phyloP scores from a whole-genome alignment of 2,797 vertebrate genomes.

The Pipistrellus pygmaeus region DNA sequence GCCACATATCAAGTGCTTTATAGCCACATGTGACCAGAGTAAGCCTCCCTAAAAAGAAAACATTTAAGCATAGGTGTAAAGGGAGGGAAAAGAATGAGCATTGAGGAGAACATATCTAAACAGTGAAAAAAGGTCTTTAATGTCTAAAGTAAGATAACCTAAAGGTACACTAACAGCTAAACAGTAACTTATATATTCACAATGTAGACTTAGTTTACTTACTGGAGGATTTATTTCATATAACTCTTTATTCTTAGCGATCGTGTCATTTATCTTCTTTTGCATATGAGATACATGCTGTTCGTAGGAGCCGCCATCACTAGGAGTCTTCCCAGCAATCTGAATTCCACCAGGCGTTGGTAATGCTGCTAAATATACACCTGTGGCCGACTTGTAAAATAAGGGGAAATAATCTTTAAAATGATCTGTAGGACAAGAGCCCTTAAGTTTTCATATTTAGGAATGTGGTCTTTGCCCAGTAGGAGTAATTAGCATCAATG shows the following conservation, averaged over 20 bases:
- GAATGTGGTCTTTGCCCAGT: not conserved
- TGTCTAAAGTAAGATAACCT: not conserved
- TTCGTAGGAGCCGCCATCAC: constrained; percentile 94
- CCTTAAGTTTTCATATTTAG: not conserved
- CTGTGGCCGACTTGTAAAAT: constrained; percentile 94
- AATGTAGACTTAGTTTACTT: constrained; percentile 82
- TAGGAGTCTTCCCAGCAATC: constrained; percentile 96
- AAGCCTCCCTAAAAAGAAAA: not conserved
- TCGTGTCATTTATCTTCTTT: constrained; percentile 98
- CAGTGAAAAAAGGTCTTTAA: not conserved
- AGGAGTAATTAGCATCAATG: not conserved
- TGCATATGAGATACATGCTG: constrained; percentile 97
- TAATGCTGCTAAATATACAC: constrained; percentile 95
- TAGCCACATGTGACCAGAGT: not conserved
- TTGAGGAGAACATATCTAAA: not conserved
- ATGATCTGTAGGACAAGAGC: not conserved
- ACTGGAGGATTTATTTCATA: constrained; percentile 97
- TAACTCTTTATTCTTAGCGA: constrained; percentile 96
- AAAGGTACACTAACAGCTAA: not conserved
- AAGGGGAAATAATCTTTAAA: constrained; percentile 26
- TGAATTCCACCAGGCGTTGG: constrained; percentile 97
- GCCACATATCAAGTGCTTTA: not conserved
- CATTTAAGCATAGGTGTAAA: not conserved
- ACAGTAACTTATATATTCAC: not conserved
- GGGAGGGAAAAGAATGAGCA: not conserved